Conservation (phyloP, 2,888 invertebrate genomes). For the Suillia variegata region DNA sequence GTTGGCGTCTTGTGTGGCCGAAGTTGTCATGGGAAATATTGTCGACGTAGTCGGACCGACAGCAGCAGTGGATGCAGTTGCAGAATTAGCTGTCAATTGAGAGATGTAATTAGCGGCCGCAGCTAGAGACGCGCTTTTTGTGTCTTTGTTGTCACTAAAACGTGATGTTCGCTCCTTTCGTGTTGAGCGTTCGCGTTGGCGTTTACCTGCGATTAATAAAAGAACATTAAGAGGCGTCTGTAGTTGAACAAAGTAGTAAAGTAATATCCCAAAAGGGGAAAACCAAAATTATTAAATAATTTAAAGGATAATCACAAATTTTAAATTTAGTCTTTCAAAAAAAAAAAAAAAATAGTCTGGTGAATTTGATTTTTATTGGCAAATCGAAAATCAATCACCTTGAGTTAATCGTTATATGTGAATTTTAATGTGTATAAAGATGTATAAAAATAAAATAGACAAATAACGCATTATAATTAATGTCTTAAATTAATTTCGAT, state of each 20-base stretch:
- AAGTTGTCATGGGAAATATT: constrained; percentile 39
- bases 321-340: no score
- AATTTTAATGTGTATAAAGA: neutral
- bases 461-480: neutral
- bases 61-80: neutral
- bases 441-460: neutral
- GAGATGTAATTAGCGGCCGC: constrained; percentile 36
- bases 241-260: neutral
- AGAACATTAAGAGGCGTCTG: constrained; percentile 1
- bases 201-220: constrained; percentile 47
- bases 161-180: constrained; percentile 57
- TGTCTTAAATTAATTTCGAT: neutral
- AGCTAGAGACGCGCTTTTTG: constrained; percentile 32
- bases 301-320: no score
- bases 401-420: no score
- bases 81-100: constrained; percentile 29
- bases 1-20: constrained; percentile 26
- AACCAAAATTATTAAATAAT: neutral
- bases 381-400: no score
- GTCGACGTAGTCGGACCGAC: constrained; percentile 19
- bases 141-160: constrained; percentile 60
- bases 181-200: constrained; percentile 43
- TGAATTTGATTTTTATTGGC: no score
- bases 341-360: no score
- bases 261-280: no score